Base-by-base conservation (phyloP, 1,140 invertebrate genomes). In the Dinoponera quadriceps region DNA sequence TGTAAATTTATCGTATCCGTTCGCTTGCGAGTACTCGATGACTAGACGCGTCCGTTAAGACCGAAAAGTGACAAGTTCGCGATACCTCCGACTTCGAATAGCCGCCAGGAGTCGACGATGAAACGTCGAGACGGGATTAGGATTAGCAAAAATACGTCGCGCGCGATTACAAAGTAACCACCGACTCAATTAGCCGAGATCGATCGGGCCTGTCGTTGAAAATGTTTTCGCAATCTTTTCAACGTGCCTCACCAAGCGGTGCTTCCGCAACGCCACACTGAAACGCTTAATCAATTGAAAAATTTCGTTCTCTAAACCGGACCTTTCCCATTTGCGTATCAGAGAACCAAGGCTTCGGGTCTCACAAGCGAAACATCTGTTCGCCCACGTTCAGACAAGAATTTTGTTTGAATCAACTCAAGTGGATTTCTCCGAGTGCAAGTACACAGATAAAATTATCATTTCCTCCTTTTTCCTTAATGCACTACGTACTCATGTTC, bases 1-100 rank as follows among this genome's bases (percentile, higher is more conserved):
- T 89, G 88, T 89, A 85, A 86, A 82, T 83, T 89, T 72, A 83
- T 83, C 80, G 85, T 51, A 73, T 84, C 73, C 80, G 71, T 60
- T 69, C 63, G 29, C 60, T 51, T 62, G 20, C 38, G 20, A 3
- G 20, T 54, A 22, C 25, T 25, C 57, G 54, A 33, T 51, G 48
- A 71, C 74, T 49, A 49, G n/a, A 44, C 33, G 33, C 29, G 29
- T 59, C 55, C 33, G 48, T 73, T 57, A n/a, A 13, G 33, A 71
- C 55, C 20, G n/a, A 44, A 33, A 16, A 11, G 20, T n/a, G 60
- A 20, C 18, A 29, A 38, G 25, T 57, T 18, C 3, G 7, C 5
- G n/a, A 38, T n/a, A 57, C 20, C 48, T 38, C 49, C 20, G n/a
- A 22, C 22, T 14, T 48, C 29, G 20, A 49, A 48, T 27, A 49